Evolutionary conservation across 2,113 vertebrate species (phyloP).

Genomic region (Leuciscus idus): DNA sequence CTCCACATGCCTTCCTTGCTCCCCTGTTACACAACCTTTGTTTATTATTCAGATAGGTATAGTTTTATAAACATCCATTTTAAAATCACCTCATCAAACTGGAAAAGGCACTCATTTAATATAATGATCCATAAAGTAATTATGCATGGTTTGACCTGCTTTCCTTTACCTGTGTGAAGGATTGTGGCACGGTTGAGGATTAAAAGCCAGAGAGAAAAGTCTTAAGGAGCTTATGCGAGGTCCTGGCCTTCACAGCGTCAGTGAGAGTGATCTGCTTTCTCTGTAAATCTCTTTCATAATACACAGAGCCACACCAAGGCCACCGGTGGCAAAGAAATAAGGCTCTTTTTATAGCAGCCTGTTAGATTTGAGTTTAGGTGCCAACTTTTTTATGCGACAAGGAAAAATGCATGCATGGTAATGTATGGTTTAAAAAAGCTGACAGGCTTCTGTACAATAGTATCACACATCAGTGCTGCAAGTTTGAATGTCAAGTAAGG

Average conservation of each 20-base stretch:
- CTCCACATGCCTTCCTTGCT: too few relatives aligned
- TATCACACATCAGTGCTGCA: background rate
- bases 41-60: background rate
- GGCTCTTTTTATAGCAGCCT: slow-evolving; percentile 20
- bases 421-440: background rate
- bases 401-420: background rate
- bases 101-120: background rate
- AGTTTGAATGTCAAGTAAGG: slow-evolving; percentile 4
- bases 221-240: slow-evolving; percentile 45
- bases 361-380: slow-evolving; percentile 18
- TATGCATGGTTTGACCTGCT: slow-evolving; percentile 7
- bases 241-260: slow-evolving; percentile 29
- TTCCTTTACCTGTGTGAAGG: background rate
- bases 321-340: background rate
- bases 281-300: slow-evolving; percentile 46
- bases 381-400: background rate
- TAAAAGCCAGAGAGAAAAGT: slow-evolving; percentile 24
- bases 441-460: background rate
- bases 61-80: background rate
- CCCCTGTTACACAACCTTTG: background rate
- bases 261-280: slow-evolving; percentile 33
- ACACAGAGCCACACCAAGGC: background rate
- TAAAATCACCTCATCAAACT: background rate
- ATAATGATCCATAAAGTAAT: slow-evolving; percentile 17
- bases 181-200: background rate